A percentile compares a stretch with the other conserved stretches of the same genome.
Conservation (phyloP, 53 echinoderm and acorn worm genomes). For the Zoroaster sp. region DNA sequence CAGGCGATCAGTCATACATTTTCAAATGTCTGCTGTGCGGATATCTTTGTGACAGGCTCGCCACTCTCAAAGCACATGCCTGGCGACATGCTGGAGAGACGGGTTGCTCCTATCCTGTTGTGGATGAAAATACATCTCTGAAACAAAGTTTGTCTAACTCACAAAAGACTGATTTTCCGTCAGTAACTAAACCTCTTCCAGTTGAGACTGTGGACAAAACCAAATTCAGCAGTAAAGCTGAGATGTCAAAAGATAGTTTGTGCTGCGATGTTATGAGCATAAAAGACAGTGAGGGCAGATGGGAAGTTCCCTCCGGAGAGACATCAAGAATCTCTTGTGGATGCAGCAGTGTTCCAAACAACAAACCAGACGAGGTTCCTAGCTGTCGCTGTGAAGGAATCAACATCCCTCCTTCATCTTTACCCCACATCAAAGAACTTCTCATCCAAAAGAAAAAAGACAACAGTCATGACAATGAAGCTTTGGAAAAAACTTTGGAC, state of each 20-base stretch:
- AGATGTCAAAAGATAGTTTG: background rate
- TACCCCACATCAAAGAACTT: slow-evolving; percentile 15
- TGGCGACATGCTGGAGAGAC: slow-evolving; percentile 97
- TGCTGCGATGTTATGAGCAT: background rate
- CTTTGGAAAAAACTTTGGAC: background rate
- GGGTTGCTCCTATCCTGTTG: slow-evolving; percentile 90
- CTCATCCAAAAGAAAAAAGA: slow-evolving; percentile 1
- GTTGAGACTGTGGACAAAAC: background rate
- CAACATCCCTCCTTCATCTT: slow-evolving; percentile 41
- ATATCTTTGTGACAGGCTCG: slow-evolving; percentile 91
- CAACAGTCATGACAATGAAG: too few species aligned
- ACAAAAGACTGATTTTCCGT: background rate
- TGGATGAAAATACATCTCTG: slow-evolving; percentile 55
- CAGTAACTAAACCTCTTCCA: background rate
- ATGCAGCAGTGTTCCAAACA: background rate
- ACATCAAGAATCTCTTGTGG: background rate
- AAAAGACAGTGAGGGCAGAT: background rate
- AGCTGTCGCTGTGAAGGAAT: slow-evolving; percentile 65
- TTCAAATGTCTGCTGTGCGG: slow-evolving; percentile 94
- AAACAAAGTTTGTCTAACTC: slow-evolving; percentile 1
- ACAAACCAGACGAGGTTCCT: background rate
- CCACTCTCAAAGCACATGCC: slow-evolving; percentile 90
- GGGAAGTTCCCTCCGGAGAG: background rate
- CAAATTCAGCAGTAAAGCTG: background rate
- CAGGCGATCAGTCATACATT: slow-evolving; percentile 20